Base-by-base conservation (phyloP, 2,113 vertebrate genomes). In the Alligator mississippiensis region DNA sequence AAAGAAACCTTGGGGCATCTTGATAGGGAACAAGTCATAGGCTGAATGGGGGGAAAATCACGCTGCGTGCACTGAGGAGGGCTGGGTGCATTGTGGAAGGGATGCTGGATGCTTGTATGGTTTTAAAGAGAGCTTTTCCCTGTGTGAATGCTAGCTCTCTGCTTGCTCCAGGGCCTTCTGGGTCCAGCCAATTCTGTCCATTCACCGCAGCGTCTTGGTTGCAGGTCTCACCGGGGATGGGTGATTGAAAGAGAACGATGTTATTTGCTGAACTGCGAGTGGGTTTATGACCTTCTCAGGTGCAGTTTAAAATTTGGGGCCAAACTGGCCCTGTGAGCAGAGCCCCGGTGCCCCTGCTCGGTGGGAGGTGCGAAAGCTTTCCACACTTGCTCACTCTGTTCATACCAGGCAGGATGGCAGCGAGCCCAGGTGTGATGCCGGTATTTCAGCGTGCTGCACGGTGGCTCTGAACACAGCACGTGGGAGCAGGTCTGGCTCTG, bases 181-280 rank as follows among this genome's bases (percentile, higher is more conserved):
- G 57, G 30, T 84, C 77, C 22, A 2, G 27, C 87, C 75, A 22
- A 72, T 92, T 80, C 16, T 1, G 38, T n/a, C 15, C 57, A 0
- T 0, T 47, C 38, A 57, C 82, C 13, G 78, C 80, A 0, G 0
- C 14, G 61, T 75, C 85, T 4, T n/a, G 30, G 12, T 47, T 61
- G 89, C 0, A 0, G 34, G 4, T 54, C 38, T 89, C 2, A 0
- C 2, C 1, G 80, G 27, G 72, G 72, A 92, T 0, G 4, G 0
- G 47, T 62, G n/a, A 64, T 86, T 82, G 91, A 89, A 90, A 93
- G 75, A 94, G 79, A 58, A 2, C 54, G 80, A 30, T 90, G 84
- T 64, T 93, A 90, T 90, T 66, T 82, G 58, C 77, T 90, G 77
- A 92, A 76, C 84, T 88, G 13, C 55, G 10, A 4, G 87, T 80